Evolutionary conservation across 2,113 vertebrate genomes (phyloP).

Genomic region (Balaenoptera acutorostrata): DNA sequence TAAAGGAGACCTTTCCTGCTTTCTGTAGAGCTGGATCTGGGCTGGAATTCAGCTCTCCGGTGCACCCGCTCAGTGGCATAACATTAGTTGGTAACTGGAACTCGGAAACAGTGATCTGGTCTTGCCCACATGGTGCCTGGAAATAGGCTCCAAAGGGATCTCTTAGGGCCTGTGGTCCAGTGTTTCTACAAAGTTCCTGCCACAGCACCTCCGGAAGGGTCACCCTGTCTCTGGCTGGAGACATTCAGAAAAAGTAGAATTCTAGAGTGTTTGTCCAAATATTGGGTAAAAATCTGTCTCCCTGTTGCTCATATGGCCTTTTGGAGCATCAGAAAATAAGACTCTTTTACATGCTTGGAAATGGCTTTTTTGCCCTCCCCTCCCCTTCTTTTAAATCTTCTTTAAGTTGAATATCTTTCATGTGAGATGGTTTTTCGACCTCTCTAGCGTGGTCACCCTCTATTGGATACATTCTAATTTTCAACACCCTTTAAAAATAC

Average conservation of each 20-base stretch:
- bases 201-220: not conserved
- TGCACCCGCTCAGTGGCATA: not conserved
- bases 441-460: not conserved
- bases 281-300: not conserved
- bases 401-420: not conserved
- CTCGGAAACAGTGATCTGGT: not conserved
- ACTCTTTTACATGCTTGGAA: not conserved
- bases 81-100: not conserved
- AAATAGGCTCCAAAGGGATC: not conserved
- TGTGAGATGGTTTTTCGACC: not conserved
- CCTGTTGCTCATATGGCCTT: not conserved
- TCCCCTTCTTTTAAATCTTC: not conserved
- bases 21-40: not conserved
- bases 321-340: not conserved
- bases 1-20: not conserved
- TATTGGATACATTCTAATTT: not conserved
- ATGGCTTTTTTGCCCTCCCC: not conserved
- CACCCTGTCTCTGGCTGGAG: not conserved
- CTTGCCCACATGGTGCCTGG: not conserved
- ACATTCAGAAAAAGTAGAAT: not conserved
- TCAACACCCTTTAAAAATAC: not conserved
- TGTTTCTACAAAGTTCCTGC: not conserved
- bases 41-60: not conserved
- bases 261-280: not conserved
- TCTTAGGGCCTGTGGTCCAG: not conserved